Percentiles rank a stretch among this genome's conserved stretches.
These are phyloP conservation scores for Lydus trimaculatus DNA, from an alignment of 2,888 invertebrate genomes.

Conservation along the genomic window DNA sequence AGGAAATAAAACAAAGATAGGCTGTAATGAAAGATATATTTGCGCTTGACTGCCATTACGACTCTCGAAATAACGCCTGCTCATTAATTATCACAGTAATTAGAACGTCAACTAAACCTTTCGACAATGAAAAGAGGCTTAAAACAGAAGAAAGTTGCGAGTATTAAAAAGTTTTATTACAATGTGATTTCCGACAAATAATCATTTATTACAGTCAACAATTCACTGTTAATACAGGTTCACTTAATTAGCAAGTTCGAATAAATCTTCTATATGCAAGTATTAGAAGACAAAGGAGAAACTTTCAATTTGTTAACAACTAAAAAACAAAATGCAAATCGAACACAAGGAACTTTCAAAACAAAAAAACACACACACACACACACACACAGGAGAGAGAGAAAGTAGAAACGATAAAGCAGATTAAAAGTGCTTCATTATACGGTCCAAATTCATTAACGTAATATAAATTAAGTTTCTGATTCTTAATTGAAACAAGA, in stretches of 20 bases:
- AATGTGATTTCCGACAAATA: conserved; percentile 36
- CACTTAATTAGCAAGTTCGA: conserved; percentile 45
- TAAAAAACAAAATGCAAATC: conserved; percentile 31
- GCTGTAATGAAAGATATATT: background rate
- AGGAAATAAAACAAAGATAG: background rate
- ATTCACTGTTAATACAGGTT: conserved; percentile 24
- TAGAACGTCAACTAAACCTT: conserved; percentile 20
- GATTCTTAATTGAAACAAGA: conserved; percentile 39
- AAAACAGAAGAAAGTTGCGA: conserved; percentile 10
- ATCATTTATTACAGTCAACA: conserved; percentile 29
- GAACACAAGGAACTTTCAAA: conserved; percentile 30
- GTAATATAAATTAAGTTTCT: conserved; percentile 42
- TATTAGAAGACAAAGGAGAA: conserved; percentile 38
- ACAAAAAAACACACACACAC: too few species aligned
- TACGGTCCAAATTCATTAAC: conserved; percentile 44
- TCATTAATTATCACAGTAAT: conserved; percentile 28
- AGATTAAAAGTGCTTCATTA: conserved; percentile 49
- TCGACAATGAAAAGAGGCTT: conserved; percentile 9
- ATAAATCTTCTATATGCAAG: conserved; percentile 24
- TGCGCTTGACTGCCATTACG: conserved; percentile 5
- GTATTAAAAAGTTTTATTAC: conserved; percentile 36
- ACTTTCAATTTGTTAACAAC: conserved; percentile 33
- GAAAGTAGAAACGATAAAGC: conserved; percentile 40
- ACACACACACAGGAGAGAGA: background rate
- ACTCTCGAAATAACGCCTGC: conserved; percentile 10